These are phyloP conservation scores for Intellagama lesueurii DNA, from an alignment of 2,797 vertebrate species.

Conservation along the genomic window DNA sequence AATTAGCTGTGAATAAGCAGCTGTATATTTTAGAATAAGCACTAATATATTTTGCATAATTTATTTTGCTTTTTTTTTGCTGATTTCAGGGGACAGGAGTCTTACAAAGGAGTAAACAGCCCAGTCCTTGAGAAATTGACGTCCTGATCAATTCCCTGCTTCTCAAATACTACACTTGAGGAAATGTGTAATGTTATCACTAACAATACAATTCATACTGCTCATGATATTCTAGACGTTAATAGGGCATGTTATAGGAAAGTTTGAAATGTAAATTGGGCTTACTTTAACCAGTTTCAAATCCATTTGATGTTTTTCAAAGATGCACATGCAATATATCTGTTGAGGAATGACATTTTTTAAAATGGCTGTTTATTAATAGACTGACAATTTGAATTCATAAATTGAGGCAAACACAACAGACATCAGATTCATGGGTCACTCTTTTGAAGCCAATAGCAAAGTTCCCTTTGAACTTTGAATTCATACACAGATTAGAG, in stretches of 20 bases:
- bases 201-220: background rate
- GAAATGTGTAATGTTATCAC: background rate
- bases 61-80: background rate
- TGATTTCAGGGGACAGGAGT: background rate
- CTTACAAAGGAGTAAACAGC: background rate
- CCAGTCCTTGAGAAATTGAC: background rate
- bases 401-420: background rate
- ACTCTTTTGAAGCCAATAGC: background rate
- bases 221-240: background rate
- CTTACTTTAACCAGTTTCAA: background rate
- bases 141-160: background rate
- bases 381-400: background rate
- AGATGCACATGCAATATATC: background rate
- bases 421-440: background rate
- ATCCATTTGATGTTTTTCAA: constrained; percentile 2
- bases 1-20: background rate
- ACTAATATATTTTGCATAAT: background rate
- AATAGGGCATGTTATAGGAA: background rate
- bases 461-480: constrained; percentile 7
- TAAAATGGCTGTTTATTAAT: background rate
- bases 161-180: background rate
- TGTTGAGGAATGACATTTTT: background rate
- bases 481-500: background rate
- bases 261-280: background rate
- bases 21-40: background rate